Evolutionary conservation across 2,113 vertebrate species (phyloP).

Genomic region (Chaenocephalus aceratus): DNA sequence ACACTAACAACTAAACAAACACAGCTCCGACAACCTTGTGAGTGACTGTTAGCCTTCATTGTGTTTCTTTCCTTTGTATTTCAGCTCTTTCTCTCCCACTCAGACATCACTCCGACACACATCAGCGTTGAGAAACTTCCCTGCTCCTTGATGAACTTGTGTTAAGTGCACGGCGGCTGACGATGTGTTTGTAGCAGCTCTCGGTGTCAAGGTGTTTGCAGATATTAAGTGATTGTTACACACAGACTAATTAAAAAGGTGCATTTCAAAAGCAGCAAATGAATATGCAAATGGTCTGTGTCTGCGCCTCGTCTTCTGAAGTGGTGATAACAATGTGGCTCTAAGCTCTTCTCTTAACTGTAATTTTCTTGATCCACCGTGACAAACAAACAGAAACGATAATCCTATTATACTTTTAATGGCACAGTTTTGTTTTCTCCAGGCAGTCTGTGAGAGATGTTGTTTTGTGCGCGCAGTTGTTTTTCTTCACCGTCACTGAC

Average conservation of each 20-base stretch:
- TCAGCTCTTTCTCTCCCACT: conserved; percentile 73
- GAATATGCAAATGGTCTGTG: conserved; percentile 85
- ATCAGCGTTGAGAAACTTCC: conserved; percentile 58
- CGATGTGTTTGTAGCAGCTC: conserved; percentile 54
- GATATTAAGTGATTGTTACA: conserved; percentile 78
- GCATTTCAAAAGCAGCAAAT: conserved; percentile 83
- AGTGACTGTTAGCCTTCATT: conserved; percentile 68
- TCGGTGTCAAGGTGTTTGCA: conserved; percentile 72
- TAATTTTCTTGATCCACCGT: conserved; percentile 87
- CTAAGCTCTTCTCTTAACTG: conserved; percentile 86
- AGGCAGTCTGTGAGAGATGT: conserved; percentile 73
- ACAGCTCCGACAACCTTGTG: conserved; percentile 58
- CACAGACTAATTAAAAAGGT: conserved; percentile 83
- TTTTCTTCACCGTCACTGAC: conserved; percentile 68
- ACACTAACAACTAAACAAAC: conserved; percentile 57
- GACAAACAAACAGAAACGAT: conserved; percentile 89
- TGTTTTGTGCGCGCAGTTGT: conserved; percentile 37
- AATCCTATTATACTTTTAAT: conserved; percentile 89
- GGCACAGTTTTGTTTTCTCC: conserved; percentile 83
- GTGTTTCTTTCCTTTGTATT: conserved; percentile 36
- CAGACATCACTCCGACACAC: conserved; percentile 63
- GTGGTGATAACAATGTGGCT: conserved; percentile 84
- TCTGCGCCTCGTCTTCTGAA: conserved; percentile 78
- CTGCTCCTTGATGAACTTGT: conserved; percentile 63
- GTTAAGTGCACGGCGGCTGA: conserved; percentile 52